Evolutionary conservation across 1,140 invertebrate genomes (phyloP).

Genomic region (Drosophila lowei): DNA sequence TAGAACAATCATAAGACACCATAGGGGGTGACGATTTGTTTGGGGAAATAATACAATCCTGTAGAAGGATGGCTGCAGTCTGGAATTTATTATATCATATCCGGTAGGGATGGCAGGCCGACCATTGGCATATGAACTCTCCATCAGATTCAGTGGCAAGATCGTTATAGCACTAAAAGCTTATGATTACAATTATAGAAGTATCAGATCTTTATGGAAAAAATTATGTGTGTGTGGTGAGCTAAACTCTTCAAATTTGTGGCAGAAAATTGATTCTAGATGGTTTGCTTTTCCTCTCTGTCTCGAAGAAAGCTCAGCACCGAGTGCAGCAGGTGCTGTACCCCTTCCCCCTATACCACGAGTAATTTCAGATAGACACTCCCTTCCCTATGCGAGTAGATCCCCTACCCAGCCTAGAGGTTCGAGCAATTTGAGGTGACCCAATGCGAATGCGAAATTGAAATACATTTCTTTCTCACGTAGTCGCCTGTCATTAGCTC

Average conservation of each 20-base stretch:
- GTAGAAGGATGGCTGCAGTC: background rate
- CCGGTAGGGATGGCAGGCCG: slow-evolving; percentile 6
- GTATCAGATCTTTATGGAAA: too few relatives aligned
- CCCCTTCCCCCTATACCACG: slow-evolving; percentile 12
- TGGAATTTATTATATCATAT: slow-evolving; percentile 30
- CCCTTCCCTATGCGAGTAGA: background rate
- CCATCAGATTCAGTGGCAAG: background rate
- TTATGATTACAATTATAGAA: too few relatives aligned
- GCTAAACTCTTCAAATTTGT: background rate
- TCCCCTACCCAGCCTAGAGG: slow-evolving; percentile 20
- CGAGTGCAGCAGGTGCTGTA: background rate
- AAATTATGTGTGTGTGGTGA: too few relatives aligned
- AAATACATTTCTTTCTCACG: slow-evolving; percentile 83
- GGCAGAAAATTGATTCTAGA: too few relatives aligned
- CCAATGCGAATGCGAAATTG: slow-evolving; percentile 80
- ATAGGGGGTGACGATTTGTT: slow-evolving; percentile 67
- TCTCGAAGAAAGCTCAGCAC: too few relatives aligned
- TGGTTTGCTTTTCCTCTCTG: too few relatives aligned
- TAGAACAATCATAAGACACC: slow-evolving; percentile 75
- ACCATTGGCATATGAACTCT: background rate
- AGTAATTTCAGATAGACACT: background rate
- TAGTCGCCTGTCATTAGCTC: slow-evolving; percentile 80
- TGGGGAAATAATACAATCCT: slow-evolving; percentile 1
- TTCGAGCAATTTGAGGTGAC: slow-evolving; percentile 41
- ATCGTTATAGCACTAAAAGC: too few relatives aligned